These are phyloP conservation scores for Spheniscus humboldti DNA, from an alignment of 2,797 vertebrate genomes.

Conservation along the genomic window DNA sequence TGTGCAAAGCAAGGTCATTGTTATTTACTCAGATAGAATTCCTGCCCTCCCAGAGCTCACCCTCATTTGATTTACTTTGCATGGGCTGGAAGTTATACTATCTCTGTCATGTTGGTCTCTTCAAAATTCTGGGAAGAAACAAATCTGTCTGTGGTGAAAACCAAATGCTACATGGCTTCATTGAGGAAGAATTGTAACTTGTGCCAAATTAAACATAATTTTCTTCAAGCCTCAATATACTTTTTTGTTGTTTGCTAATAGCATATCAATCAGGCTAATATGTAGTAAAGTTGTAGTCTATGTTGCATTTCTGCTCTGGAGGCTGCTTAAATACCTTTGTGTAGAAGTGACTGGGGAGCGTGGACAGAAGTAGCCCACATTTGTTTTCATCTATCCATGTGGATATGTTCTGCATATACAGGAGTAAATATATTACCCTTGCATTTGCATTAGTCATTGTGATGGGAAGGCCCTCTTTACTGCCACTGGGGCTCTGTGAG, in stretches of 20 bases:
- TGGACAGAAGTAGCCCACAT: neutral
- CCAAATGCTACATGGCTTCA: neutral
- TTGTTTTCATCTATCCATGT: neutral
- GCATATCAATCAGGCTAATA: neutral
- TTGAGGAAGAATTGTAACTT: neutral
- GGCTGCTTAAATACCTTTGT: neutral
- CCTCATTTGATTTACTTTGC: neutral
- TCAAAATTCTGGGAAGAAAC: neutral
- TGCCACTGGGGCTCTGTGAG: neutral
- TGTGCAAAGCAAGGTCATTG: neutral
- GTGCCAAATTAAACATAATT: neutral
- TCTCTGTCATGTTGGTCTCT: neutral
- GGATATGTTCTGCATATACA: neutral
- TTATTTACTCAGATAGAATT: neutral
- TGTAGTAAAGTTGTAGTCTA: neutral
- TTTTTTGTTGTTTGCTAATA: neutral
- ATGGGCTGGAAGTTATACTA: neutral
- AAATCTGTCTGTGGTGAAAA: neutral
- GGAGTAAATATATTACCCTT: neutral
- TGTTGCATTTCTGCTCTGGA: neutral
- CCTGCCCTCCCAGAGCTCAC: neutral
- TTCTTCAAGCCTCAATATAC: neutral
- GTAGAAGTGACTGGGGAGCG: neutral
- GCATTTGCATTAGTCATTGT: neutral
- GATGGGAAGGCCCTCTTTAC: neutral